phyloP scores from a whole-genome alignment of 2,113 vertebrate species.

The Alligator sinensis region DNA sequence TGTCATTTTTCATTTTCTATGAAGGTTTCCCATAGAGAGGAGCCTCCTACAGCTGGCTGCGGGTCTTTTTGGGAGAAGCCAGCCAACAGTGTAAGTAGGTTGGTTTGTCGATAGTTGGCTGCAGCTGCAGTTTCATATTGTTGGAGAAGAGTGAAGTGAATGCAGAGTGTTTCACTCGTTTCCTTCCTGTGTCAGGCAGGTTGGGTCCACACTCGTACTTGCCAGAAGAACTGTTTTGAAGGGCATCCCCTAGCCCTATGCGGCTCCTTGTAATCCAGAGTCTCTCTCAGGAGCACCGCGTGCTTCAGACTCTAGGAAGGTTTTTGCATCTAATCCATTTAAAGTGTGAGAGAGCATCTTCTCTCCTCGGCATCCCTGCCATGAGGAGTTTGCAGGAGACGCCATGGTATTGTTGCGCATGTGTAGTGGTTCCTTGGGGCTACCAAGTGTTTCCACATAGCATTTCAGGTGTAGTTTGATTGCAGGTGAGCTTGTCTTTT shows the following conservation, averaged over 20 bases:
- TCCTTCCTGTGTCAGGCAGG: not conserved
- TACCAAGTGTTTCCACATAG: not conserved
- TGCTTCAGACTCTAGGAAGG: too few relatives aligned
- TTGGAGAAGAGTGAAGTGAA: not conserved
- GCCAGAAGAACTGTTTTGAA: not conserved
- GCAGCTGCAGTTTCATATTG: not conserved
- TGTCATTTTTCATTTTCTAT: not conserved
- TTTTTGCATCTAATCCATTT: not conserved
- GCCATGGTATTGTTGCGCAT: not conserved
- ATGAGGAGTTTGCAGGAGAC: not conserved
- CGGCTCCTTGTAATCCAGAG: not conserved
- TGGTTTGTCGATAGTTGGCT: not conserved
- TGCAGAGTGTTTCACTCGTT: not conserved
- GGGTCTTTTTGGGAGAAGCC: not conserved
- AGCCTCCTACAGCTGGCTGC: not conserved
- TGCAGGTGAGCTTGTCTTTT: not conserved
- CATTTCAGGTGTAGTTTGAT: too few relatives aligned
- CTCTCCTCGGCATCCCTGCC: not conserved
- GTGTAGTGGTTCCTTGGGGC: too few relatives aligned
- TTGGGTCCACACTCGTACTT: not conserved
- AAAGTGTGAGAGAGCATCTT: not conserved
- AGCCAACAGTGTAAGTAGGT: not conserved
- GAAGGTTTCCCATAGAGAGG: not conserved
- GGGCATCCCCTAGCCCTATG: not conserved
- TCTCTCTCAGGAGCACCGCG: not conserved